Base-by-base conservation (phyloP, 1,140 invertebrate species). In the Drosophila watanabei region DNA sequence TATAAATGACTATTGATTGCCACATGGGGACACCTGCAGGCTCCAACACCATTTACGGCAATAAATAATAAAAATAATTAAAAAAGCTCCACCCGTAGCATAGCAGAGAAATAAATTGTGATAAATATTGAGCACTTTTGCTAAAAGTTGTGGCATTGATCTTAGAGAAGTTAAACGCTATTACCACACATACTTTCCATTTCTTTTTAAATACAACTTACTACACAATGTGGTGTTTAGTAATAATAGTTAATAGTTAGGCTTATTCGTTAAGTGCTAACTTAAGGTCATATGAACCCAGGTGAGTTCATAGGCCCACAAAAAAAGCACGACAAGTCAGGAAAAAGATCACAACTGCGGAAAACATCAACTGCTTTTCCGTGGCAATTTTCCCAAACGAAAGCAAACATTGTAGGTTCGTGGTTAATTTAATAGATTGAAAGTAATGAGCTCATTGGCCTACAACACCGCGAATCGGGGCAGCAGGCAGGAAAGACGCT, bases 361-460 rank as follows among this genome's bases (percentile, higher is more conserved):
- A 77, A 66, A 56, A 48, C 57, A 54, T 62, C 41, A 80, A 68
- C 65, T 51, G 45, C 1, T 64, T 64, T 78, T 60, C 35, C 18
- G 52, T 28, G 65, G 66, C 80, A 61, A 57, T 71, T 79, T 83
- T 63, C 39, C 51, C 39, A 63, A 60, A 72, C 63, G 57, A 62
- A 58, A 58, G 58, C 49, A 80, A 77, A 85, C 79, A 69, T 37
- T n/a, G 43, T 61, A 51, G 61, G 11, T 37, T 16, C 20, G 32
- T n/a, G 43, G 20, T 35, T 64, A 70, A 57, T 71, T 64, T 39
- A 71, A 57, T 51, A 79, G 57, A 82, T 86, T 86, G 68, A 86
- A 86, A 61, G 69, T 86, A 86, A 86, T 86, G 62, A 68, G 79
- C 61, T 83, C 37, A 59, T 60, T 82, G 63, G 65, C 81, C 81